Evolutionary conservation across 2,797 vertebrate species (phyloP).

Genomic region (Neosalanx taihuensis): DNA sequence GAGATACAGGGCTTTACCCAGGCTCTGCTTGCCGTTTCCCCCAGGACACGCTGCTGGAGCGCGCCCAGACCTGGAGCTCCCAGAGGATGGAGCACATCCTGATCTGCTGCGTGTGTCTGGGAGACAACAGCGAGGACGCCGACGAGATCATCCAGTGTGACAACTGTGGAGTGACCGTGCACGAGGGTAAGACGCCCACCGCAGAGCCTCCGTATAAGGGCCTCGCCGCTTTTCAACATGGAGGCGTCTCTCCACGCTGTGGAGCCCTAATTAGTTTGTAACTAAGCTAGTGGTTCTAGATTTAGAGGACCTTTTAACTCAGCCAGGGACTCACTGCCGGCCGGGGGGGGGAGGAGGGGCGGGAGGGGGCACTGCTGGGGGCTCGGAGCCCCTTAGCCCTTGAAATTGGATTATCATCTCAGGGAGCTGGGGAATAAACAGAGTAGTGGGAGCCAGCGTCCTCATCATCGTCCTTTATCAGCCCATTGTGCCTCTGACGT

Average conservation of each 20-base stretch:
- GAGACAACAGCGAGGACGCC: conserved; percentile 98
- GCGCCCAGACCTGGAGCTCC: conserved; percentile 89
- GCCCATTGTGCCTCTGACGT: conserved; percentile 46
- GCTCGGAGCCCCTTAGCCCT: background rate
- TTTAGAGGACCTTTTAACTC: too few species aligned
- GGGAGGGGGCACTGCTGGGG: background rate
- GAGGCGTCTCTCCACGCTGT: background rate
- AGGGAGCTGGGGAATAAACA: conserved; percentile 18
- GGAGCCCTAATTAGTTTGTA: background rate
- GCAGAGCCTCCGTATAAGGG: too few species aligned
- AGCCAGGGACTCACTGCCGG: too few species aligned
- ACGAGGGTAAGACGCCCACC: conserved; percentile 84
- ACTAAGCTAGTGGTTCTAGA: too few species aligned
- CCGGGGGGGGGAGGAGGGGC: too few species aligned
- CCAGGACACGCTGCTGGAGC: conserved; percentile 92
- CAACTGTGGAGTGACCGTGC: conserved; percentile 98
- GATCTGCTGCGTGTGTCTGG: conserved; percentile 98
- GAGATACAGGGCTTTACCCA: conserved; percentile 34
- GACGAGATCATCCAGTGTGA: conserved; percentile 99
- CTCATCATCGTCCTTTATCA: conserved; percentile 48
- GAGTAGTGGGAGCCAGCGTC: conserved; percentile 24
- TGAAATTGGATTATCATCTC: conserved; percentile 9
- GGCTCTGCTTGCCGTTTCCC: conserved; percentile 27
- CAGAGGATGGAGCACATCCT: conserved; percentile 96
- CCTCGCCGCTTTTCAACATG: background rate